These are phyloP conservation scores for Gortyna flavago DNA, from an alignment of 2,888 invertebrate species.

Conservation along the genomic window DNA sequence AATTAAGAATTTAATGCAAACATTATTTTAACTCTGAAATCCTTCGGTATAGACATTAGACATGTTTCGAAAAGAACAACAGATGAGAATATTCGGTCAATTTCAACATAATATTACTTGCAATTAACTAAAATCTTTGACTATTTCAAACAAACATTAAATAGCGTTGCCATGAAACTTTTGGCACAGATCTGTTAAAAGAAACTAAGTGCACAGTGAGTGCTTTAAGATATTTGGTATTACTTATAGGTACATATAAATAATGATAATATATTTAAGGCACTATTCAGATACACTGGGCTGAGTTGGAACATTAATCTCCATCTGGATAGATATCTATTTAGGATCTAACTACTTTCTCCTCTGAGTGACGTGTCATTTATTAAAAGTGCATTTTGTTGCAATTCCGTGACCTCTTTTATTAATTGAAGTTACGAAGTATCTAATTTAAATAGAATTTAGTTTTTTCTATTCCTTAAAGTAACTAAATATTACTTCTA, in stretches of 20 bases:
- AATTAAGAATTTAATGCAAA: not conserved
- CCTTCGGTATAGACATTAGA: not conserved
- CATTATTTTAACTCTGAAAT: constrained; percentile 9
- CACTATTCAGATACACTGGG: constrained; percentile 47
- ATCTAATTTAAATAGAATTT: not conserved
- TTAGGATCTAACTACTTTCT: constrained; percentile 6
- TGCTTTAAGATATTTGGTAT: constrained; percentile 43
- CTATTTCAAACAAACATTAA: constrained; percentile 28
- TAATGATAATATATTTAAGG: constrained; percentile 39
- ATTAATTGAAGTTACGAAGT: not conserved
- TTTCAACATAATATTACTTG: constrained; percentile 45
- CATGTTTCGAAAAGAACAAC: not conserved
- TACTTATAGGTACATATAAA: constrained; percentile 40
- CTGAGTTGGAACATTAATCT: constrained; percentile 8
- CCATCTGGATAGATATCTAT: not conserved
- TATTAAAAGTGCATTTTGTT: not conserved
- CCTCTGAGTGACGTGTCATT: not conserved
- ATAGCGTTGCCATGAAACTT: constrained; percentile 67
- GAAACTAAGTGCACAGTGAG: constrained; percentile 43
- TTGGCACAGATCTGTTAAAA: constrained; percentile 72
- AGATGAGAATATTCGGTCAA: constrained; percentile 18
- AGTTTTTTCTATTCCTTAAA: not conserved
- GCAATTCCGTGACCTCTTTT: constrained; percentile 3
- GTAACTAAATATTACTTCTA: not conserved
- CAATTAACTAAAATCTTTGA: constrained; percentile 11